Conservation (phyloP, 1,140 invertebrate species). For the Drosophila mojavensis region DNA sequence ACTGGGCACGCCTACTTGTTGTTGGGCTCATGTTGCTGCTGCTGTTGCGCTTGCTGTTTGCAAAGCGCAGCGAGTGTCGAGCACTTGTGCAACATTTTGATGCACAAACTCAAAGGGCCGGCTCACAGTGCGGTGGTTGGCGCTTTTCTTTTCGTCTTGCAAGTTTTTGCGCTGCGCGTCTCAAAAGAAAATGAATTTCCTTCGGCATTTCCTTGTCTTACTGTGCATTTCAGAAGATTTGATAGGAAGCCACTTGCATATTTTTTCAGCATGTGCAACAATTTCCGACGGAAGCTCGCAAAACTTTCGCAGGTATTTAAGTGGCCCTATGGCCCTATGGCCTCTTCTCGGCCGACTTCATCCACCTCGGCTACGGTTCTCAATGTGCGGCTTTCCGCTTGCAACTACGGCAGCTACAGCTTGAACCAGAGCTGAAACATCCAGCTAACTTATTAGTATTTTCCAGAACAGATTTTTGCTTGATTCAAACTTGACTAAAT, state of each 20-base stretch:
- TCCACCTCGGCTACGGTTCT: slow-evolving; percentile 2
- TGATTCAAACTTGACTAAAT: too few relatives aligned
- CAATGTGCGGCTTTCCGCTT: too few relatives aligned
- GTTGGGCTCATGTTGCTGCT: slow-evolving; percentile 25
- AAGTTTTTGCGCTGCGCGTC: slow-evolving; percentile 34
- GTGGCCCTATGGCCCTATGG: slow-evolving; percentile 62
- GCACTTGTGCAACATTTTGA: slow-evolving; percentile 74
- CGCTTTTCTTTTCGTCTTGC: slow-evolving; percentile 49
- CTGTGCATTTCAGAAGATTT: slow-evolving; percentile 62
- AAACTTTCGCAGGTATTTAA: slow-evolving; percentile 77
- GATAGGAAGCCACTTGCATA: slow-evolving; percentile 22
- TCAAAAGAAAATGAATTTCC: slow-evolving; percentile 74
- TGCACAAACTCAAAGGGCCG: slow-evolving; percentile 57
- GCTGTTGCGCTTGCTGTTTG: slow-evolving; percentile 67
- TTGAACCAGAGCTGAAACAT: too few relatives aligned
- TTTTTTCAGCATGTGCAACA: slow-evolving; percentile 44
- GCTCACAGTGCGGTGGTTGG: slow-evolving; percentile 29
- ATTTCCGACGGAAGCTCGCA: slow-evolving; percentile 78
- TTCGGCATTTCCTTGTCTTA: slow-evolving; percentile 68
- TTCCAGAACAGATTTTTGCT: too few relatives aligned
- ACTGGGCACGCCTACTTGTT: not conserved
- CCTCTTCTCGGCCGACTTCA: slow-evolving; percentile 28
- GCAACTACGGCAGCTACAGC: too few relatives aligned
- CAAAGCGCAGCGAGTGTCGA: slow-evolving; percentile 61
- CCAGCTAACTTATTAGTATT: too few relatives aligned